phyloP scores from a whole-genome alignment of 2,797 vertebrate genomes.

The Microcaecilia unicolor region DNA sequence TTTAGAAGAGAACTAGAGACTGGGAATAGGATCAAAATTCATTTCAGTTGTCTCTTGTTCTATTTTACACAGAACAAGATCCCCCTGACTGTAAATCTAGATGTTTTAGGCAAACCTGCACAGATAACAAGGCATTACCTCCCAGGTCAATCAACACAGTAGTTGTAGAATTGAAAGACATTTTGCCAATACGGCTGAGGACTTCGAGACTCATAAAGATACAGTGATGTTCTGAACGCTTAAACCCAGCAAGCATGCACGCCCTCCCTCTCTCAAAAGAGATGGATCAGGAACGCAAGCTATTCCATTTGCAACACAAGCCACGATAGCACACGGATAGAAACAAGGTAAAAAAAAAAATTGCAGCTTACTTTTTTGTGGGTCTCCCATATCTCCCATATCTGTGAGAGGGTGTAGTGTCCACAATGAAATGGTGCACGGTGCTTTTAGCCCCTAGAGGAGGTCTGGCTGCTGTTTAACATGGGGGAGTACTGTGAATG shows the following conservation, averaged over 20 bases:
- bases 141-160: too few relatives aligned
- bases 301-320: constrained; percentile 28
- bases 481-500: constrained; percentile 8
- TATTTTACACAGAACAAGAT: too few relatives aligned
- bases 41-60: constrained; percentile 34
- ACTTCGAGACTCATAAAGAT: constrained; percentile 18
- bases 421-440: constrained; percentile 84
- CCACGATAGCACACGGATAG: constrained; percentile 40
- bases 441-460: constrained; percentile 51
- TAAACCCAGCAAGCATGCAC: constrained; percentile 43
- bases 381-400: constrained; percentile 99
- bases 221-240: constrained; percentile 13
- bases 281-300: constrained; percentile 28
- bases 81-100: too few relatives aligned
- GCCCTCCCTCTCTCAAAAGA: too few relatives aligned
- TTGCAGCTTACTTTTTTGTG: constrained; percentile 92
- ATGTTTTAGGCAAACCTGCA: too few relatives aligned
- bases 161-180: too few relatives aligned
- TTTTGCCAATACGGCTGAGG: too few relatives aligned
- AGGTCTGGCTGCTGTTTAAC: constrained; percentile 42
- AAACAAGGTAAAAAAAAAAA: constrained; percentile 42
- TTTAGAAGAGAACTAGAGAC: constrained; percentile 11
- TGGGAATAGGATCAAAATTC: constrained; percentile 24
- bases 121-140: too few relatives aligned
- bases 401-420: constrained; percentile 84